Evolutionary conservation across 2,113 vertebrate species (phyloP), one percentile per base, ranked within the genome.

Genomic region (Ariopsis seemanni): DNA sequence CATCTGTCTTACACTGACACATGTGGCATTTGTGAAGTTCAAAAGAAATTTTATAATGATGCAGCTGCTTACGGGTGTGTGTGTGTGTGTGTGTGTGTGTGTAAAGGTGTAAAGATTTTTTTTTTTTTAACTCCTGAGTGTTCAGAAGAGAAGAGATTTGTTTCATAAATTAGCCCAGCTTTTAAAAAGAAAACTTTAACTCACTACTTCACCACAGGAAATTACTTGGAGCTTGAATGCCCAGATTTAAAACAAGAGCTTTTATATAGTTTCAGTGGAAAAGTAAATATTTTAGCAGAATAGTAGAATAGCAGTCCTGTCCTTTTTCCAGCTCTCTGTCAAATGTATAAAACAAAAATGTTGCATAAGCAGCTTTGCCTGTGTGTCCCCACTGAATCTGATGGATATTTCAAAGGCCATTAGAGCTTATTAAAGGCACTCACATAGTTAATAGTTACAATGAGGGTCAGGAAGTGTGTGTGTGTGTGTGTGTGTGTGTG

Each of bases 21-120:
- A 95, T 95, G 93, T 95, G 95, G 94, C 93, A 92, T 95, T 93
- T 94, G 94, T 94, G 94, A 94, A 95, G 94, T 95, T 95, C 94
- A 95, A 95, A 95, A 94, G 93, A 60, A 93, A 87, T 93, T 94
- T 92, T 92, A 93, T 95, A 94, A 95, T 95, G 95, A 93, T 90
- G 91, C 94, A 95, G 95, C 93, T 95, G 94, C 90, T 94, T 90
- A 74, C 88, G 88, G 90, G 91, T 93, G 92, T 91, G 63, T 88
- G 91, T 85, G 91, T 57, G 25, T 89, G 90, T 88, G 92, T 88
- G 30, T 62, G 89, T 78, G 22, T 65, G 25, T 67, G 77, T 52
- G 42, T 52, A 34, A 55, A 83, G 57, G 82, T 87, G 71, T 57
- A 9, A 34, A 60, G 80, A 2, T 60, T 42, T 30, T 30, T 30